Evolutionary conservation across 1,140 invertebrate species (phyloP), one percentile per base, ranked within the genome.

Genomic region (Augochlora pura): DNA sequence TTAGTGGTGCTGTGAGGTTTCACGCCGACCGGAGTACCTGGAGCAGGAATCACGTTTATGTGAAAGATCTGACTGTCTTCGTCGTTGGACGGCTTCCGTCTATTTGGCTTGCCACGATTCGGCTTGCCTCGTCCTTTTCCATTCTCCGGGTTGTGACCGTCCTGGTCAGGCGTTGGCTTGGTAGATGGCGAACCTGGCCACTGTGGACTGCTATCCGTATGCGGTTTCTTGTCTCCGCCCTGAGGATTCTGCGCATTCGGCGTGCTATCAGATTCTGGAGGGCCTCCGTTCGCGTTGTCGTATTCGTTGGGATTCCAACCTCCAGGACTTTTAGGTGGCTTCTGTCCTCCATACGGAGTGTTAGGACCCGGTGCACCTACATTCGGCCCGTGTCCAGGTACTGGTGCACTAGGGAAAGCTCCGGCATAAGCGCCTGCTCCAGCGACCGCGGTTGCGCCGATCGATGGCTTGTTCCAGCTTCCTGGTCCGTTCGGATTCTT

Each of bases 41-140:
- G 69, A 3, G 32, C 68, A 57, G 68, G 76, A 8, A 5, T 72
- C n/a, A 78, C 60, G 32, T 78, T 57, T 54, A 78, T 65, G 25
- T 78, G 54, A 32, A 78, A 72, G 1, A 78, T 78, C 2, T 78
- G 54, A 7, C 76, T 78, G 4, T 78, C 69, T 7, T n/a, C 76
- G 2, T 46, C 16, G 2, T 62, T 6, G 42, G 64, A 27, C 9
- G 64, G 12, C n/a, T n/a, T 18, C 14, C 18, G 14, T 7, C 16
- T 52, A 16, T n/a, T 18, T 4, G 32, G 14, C 10, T 16, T 52
- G 49, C 42, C 42, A 2, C 14, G 49, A 18, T 16, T 52, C 18
- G 10, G 23, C 16, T 23, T 23, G 7, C 16, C 21, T 2, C 25
- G 57, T 5, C 21, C 25, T 8, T 32, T 52, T 4, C 4, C 49